These are phyloP conservation scores for Microctonus aethiopoides DNA, from an alignment of 2,888 invertebrate species.

Conservation along the genomic window DNA sequence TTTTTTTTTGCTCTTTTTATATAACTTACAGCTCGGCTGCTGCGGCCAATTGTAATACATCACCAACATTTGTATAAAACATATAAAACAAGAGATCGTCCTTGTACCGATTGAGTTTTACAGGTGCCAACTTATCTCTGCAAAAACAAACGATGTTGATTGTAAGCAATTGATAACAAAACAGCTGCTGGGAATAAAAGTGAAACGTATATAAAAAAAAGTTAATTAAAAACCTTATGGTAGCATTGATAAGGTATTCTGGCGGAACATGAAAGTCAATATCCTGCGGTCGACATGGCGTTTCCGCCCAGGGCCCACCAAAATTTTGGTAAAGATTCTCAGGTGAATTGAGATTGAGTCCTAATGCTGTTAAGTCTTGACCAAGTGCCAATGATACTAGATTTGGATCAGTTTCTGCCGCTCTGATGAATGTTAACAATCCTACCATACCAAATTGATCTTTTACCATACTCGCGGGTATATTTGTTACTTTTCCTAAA, in stretches of 20 bases:
- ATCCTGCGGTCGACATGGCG: conserved; percentile 98
- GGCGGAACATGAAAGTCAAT: conserved; percentile 98
- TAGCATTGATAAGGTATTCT: conserved; percentile 97
- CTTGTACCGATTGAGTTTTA: conserved; percentile 96
- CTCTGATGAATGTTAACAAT: conserved; percentile 95
- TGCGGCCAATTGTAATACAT: conserved; percentile 96
- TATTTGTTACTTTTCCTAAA: conserved; percentile 94
- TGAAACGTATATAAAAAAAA: conserved; percentile 16
- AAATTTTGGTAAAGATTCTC: conserved; percentile 98
- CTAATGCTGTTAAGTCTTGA: conserved; percentile 97
- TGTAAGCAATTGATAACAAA: background rate
- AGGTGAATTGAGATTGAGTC: conserved; percentile 97
- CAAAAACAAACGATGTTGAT: conserved; percentile 51
- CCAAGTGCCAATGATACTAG: conserved; percentile 96
- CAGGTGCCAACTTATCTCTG: conserved; percentile 92
- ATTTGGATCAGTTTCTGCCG: conserved; percentile 97
- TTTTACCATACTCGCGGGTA: conserved; percentile 98
- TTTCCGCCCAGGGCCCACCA: conserved; percentile 98
- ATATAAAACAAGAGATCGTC: conserved; percentile 99
- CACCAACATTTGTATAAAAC: conserved; percentile 99
- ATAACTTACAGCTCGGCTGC: conserved; percentile 94
- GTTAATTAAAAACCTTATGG: conserved; percentile 76
- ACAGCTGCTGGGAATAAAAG: background rate
- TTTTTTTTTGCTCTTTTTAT: background rate
- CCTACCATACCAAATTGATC: conserved; percentile 99